Base-by-base conservation (phyloP, 2,797 vertebrate genomes). In the Benthosema pterotum region DNA sequence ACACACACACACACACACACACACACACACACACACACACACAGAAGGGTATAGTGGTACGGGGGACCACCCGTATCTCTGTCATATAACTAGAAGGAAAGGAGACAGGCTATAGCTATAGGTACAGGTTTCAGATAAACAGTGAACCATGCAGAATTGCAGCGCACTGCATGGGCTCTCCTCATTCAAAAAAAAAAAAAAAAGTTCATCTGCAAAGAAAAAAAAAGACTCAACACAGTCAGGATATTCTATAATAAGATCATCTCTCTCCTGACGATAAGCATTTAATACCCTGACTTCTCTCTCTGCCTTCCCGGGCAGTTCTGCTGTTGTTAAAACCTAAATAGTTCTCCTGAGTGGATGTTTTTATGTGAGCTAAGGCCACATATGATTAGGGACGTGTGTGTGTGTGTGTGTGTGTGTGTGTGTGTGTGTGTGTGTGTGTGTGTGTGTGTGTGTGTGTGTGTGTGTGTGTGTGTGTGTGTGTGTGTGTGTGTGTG, bases 211-310 rank as follows among this genome's bases (percentile, higher is more conserved):
- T 5, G 15, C 14, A 5, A 48, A 48, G 16, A n/a, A 5, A 13
- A n/a, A 14, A 48, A 64, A 65, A 64, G 74, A 78, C 62, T 57
- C 59, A 68, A 79, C 63, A 67, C 50, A 77, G 67, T 79, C 67
- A 81, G 69, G 69, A 75, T 60, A 69, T 74, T 75, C 72, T 78
- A 74, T 72, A 79, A 79, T 71, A 71, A 77, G 76, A 76, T 67
- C 42, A 15, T 76, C 63, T 65, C 63, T 42, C 78, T 42, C 52
- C 65, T 69, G 60, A 72, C 43, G 50, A 73, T 65, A 72, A 70
- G 60, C 68, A 63, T 53, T 68, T 69, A 42, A 66, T 67, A 57
- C 65, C n/a, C 42, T 28, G 19, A 57, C 17, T 57, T 57, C 18
- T 57, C 22, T 71, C 72, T 67, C 72, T 28, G 17, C 69, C 66